Base-by-base conservation (phyloP, 2,888 invertebrate species). In the Pollenia angustigena region DNA sequence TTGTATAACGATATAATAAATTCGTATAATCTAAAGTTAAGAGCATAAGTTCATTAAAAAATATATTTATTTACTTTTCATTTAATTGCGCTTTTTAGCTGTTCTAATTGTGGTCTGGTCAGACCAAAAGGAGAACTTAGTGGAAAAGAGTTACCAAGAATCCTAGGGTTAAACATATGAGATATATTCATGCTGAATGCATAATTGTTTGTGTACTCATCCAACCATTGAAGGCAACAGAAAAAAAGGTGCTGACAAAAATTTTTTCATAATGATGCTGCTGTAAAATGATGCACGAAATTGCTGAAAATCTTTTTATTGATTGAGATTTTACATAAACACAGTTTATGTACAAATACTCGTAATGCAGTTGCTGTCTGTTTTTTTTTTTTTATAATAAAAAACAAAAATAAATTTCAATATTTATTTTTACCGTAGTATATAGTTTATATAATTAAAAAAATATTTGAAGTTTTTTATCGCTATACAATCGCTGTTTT, bases 181-280 rank as follows among this genome's bases (percentile, higher is more conserved):
- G 4, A 32, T 32, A 32, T 4, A 0, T 32, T 4, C 3, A 32
- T 32, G 32, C 32, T 58, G n/a, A 23, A 62, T 72, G 40, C 16
- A 54, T 58, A 75, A 14, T 44, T 60, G 42, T 74, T 23, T 46
- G 18, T 58, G 52, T 58, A 46, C 16, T 9, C 44, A 46, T 66
- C 16, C 64, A 50, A 52, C 12, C 68, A 42, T 10, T 14, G 12
- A 23, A 58, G 4, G 32, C 18, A 44, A 44, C 11, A 23, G n/a
- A 50, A 69, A 81, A 69, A n/a, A 72, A 82, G 46, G 74, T 74
- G 85, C 78, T 79, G 85, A 74, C 56, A 75, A 80, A 76, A 81
- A 76, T 58, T 44, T 23, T 76, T 83, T 72, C 80, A 81, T 72
- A 71, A 83, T 82, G 52, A 74, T 78, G 52, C 32, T 74, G 66